These are phyloP conservation scores for Leptopilina drosophilae DNA, from an alignment of 2,888 invertebrate species.

Conservation along the genomic window DNA sequence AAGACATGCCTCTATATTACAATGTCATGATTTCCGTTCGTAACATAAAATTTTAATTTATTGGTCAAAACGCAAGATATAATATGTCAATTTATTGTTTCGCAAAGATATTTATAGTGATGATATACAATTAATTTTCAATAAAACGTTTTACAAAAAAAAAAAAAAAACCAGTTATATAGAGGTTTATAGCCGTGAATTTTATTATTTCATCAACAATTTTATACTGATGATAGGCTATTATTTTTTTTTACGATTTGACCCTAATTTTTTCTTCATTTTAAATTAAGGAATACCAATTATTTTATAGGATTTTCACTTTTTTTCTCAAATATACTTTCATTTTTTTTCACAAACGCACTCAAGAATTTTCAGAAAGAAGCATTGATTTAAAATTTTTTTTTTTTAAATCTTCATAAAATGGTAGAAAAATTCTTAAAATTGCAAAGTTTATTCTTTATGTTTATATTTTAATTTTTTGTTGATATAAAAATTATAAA, in stretches of 20 bases:
- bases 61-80: neutral
- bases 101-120: constrained; percentile 4
- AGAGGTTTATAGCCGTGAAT: neutral
- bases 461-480: too few relatives aligned
- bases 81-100: neutral
- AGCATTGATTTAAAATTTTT: too few relatives aligned
- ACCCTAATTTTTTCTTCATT: neutral
- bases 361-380: too few relatives aligned
- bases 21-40: neutral
- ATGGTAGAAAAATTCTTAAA: too few relatives aligned
- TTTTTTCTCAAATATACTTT: too few relatives aligned
- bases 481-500: too few relatives aligned
- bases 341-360: too few relatives aligned
- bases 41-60: neutral
- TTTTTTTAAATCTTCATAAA: too few relatives aligned
- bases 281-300: neutral
- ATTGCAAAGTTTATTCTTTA: too few relatives aligned
- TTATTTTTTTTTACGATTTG: neutral
- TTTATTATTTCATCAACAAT: neutral
- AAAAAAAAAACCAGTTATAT: neutral
- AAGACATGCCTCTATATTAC: too few relatives aligned
- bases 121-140: constrained; percentile 2
- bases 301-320: too few relatives aligned
- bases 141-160: neutral
- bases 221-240: neutral